Evolutionary conservation across 2,113 vertebrate genomes (phyloP).

Genomic region (Cephalopholis sonnerati): DNA sequence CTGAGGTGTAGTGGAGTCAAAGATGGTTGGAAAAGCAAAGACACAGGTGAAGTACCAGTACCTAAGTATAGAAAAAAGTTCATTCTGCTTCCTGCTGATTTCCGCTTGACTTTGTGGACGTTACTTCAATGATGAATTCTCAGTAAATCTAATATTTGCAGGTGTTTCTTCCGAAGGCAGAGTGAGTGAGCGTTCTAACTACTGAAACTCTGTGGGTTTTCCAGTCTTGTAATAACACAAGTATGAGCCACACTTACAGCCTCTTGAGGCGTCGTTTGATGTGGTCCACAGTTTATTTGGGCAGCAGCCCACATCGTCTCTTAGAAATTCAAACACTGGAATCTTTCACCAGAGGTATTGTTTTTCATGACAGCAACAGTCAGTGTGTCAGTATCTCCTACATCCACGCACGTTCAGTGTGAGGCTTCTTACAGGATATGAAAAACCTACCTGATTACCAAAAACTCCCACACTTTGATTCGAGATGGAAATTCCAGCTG

Average conservation of each 20-base stretch:
- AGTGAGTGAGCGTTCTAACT: neutral
- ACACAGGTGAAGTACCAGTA: too few relatives aligned
- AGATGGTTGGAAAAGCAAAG: too few relatives aligned
- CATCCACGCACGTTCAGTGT: neutral
- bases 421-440: slow-evolving; percentile 9
- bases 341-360: neutral
- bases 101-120: neutral
- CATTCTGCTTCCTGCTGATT: neutral
- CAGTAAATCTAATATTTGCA: neutral
- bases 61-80: too few relatives aligned
- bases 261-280: neutral
- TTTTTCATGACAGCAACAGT: slow-evolving; percentile 1
- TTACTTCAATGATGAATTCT: neutral
- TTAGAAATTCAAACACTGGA: slow-evolving; percentile 3
- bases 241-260: neutral
- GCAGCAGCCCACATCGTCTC: neutral
- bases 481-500: slow-evolving; percentile 9
- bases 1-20: too few relatives aligned
- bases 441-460: neutral
- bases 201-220: neutral
- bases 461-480: neutral
- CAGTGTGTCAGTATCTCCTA: neutral
- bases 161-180: neutral
- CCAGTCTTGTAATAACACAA: slow-evolving; percentile 8
- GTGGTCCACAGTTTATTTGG: slow-evolving; percentile 28